These are phyloP conservation scores for Pogonomyrmex barbatus DNA, from an alignment of 1,140 invertebrate species.

Conservation along the genomic window DNA sequence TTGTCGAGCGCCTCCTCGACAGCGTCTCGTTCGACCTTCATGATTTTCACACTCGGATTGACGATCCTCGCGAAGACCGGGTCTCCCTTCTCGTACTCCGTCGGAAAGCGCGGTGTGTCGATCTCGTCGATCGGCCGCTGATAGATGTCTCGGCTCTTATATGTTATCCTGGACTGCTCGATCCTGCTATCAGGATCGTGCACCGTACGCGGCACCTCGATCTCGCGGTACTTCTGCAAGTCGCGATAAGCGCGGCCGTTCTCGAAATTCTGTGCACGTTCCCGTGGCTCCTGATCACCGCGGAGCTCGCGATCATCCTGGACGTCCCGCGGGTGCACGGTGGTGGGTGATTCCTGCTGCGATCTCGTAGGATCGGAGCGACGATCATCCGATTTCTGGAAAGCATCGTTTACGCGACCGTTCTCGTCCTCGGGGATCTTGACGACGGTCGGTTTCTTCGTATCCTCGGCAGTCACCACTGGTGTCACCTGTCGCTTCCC, in stretches of 20 bases:
- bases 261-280: constrained; percentile 79
- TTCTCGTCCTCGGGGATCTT: constrained; percentile 59
- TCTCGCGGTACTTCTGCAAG: constrained; percentile 68
- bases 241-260: constrained; percentile 70
- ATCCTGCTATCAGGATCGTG: constrained; percentile 48
- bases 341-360: background rate
- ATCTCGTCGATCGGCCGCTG: constrained; percentile 83
- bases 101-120: constrained; percentile 83
- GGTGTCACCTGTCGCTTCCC: constrained; percentile 48
- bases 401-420: constrained; percentile 70
- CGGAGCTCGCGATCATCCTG: constrained; percentile 47
- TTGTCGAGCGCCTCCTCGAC: constrained; percentile 80
- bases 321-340: background rate
- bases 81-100: constrained; percentile 64
- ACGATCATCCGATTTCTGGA: constrained; percentile 68
- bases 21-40: constrained; percentile 83
- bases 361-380: constrained; percentile 6
- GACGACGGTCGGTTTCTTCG: constrained; percentile 30
- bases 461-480: constrained; percentile 56
- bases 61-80: constrained; percentile 81
- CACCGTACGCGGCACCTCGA: constrained; percentile 45
- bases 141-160: constrained; percentile 79
- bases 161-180: constrained; percentile 68
- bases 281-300: constrained; percentile 75
- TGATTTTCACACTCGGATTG: constrained; percentile 84